A percentile compares a stretch with the other conserved stretches of the same genome.
These are phyloP conservation scores for Crypturellus tataupa DNA, from an alignment of 2,797 vertebrate genomes.

Conservation along the genomic window DNA sequence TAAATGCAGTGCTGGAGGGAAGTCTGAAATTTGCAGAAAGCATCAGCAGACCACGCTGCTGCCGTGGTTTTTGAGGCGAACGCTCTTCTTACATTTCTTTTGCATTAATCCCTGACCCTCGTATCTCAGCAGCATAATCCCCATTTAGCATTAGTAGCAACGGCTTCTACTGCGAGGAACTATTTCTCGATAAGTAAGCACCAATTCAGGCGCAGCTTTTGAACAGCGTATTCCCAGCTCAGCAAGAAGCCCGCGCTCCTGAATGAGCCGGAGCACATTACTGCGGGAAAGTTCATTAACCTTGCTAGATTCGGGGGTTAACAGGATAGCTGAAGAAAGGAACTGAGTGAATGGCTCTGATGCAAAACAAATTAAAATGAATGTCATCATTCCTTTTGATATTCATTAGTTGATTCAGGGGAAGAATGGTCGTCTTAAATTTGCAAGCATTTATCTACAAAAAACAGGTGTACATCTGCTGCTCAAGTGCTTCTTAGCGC, in stretches of 20 bases:
- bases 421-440: conserved; percentile 78
- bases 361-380: conserved; percentile 87
- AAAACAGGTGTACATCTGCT: conserved; percentile 82
- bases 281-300: conserved; percentile 85
- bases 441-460: conserved; percentile 83
- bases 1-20: conserved; percentile 52
- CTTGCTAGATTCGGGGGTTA: conserved; percentile 78
- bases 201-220: conserved; percentile 75
- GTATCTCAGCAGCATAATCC: conserved; percentile 82
- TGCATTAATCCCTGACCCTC: conserved; percentile 80
- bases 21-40: neutral
- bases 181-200: conserved; percentile 81
- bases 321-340: conserved; percentile 83
- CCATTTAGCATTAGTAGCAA: conserved; percentile 83
- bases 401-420: conserved; percentile 87
- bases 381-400: conserved; percentile 88
- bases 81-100: conserved; percentile 64
- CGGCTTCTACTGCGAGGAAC: conserved; percentile 79
- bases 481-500: conserved; percentile 68
- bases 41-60: neutral
- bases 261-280: conserved; percentile 78
- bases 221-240: conserved; percentile 80
- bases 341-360: conserved; percentile 80
- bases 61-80: conserved; percentile 42
- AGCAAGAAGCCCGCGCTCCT: conserved; percentile 80